Percentiles rank a stretch among this genome's conserved stretches.
These are phyloP conservation scores for Spodoptera litura DNA, from an alignment of 1,140 invertebrate species.

Conservation along the genomic window DNA sequence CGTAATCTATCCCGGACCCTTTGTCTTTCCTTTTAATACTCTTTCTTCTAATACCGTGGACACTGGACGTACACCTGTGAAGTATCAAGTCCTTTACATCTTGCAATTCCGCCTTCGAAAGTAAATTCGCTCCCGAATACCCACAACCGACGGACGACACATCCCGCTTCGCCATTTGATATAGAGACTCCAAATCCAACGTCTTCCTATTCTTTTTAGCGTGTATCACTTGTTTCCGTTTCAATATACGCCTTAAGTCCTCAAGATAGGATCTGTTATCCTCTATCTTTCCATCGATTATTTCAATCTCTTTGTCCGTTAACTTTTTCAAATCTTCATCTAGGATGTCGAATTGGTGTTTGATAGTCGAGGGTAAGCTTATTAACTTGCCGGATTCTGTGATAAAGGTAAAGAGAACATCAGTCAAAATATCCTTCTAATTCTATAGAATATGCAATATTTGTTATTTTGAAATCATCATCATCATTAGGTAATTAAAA, in stretches of 20 bases:
- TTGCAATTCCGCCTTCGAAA: conserved; percentile 69
- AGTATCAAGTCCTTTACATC: conserved; percentile 75
- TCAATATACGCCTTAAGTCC: conserved; percentile 69
- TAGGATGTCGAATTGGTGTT: conserved; percentile 62
- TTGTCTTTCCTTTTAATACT: conserved; percentile 53
- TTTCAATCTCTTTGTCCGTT: conserved; percentile 76
- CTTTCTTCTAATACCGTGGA: conserved; percentile 67
- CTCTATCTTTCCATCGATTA: conserved; percentile 71
- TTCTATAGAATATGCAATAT: too few species aligned
- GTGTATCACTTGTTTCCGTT: conserved; percentile 61
- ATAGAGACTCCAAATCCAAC: conserved; percentile 68
- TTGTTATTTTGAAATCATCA: too few species aligned
- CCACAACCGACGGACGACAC: conserved; percentile 52
- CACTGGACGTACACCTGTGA: conserved; percentile 67
- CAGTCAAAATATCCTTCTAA: background rate
- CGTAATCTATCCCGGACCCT: conserved; percentile 12
- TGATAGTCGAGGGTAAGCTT: conserved; percentile 61
- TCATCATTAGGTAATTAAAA: too few species aligned
- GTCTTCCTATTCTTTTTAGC: conserved; percentile 63
- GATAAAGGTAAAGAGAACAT: too few species aligned
- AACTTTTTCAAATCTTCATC: conserved; percentile 67
- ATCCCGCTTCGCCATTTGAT: conserved; percentile 73
- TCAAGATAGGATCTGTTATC: conserved; percentile 74
- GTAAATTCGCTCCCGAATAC: conserved; percentile 61
- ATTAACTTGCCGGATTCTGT: background rate